Evolutionary conservation across 2,797 vertebrate genomes (phyloP), one percentile per base, ranked within the genome.

Genomic region (Cyclopterus lumpus): DNA sequence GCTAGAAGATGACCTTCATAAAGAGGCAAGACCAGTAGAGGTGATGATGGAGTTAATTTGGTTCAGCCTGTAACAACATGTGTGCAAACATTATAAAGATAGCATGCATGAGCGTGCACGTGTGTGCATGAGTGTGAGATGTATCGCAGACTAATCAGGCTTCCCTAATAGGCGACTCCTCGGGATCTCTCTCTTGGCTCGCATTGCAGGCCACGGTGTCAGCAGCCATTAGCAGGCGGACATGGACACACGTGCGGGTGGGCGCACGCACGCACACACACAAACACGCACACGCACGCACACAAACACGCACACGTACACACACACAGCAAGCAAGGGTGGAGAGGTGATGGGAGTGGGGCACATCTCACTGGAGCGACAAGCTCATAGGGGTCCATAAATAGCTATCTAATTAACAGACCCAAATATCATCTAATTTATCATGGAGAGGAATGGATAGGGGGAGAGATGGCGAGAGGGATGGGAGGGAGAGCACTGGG

Each of bases 341-440:
- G 82, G 77, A 85, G 70, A 81, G 87, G 85, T 87, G 87, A 90
- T 59, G 64, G 72, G 77, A 84, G 70, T 81, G 80, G 87, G 76
- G 73, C 82, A 90, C 76, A 81, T 92, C 88, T 87, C 92, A 75
- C 75, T 78, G 88, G 85, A 87, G 67, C 53, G 40, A 75, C 62
- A 2, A 73, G 86, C 86, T 89, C 85, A 81, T 82, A 66, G 76
- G 80, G 85, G 82, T 73, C 86, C 88, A 67, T 73, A 94, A 94
- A 94, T 94, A 94, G 90, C 90, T 83, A 76, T 90, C 90, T 93
- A 93, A 94, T 93, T 93, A 93, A 92, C 85, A 89, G 89, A 90
- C 86, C 83, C 85, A 91, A 92, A 94, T 94, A 92, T 91, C 85
- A 91, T 86, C 88, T 86, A 73, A 91, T 93, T 90, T 91, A 88